Base-by-base conservation (phyloP, 2,113 vertebrate species). In the Pteronura brasiliensis region DNA sequence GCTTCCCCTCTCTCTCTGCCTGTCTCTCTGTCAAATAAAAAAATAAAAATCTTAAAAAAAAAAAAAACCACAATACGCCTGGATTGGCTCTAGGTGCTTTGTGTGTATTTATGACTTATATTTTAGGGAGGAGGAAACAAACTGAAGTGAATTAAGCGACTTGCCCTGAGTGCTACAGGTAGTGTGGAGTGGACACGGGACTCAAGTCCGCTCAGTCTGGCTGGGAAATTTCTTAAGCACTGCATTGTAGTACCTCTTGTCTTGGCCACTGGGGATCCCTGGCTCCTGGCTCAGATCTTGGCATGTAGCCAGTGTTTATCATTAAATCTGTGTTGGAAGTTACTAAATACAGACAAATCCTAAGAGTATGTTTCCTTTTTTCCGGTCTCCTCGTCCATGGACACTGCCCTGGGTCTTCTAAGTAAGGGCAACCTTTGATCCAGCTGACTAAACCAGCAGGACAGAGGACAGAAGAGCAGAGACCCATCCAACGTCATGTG, bases 171-270 rank as follows among this genome's bases (percentile, higher is more conserved):
- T 85, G n/a, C 21, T 29, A 29, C 47, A 34, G 52, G 76, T 2
- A 27, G 47, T 34, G 36, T 1, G 31, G 9, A 21, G 1, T 25
- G 27, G 67, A 42, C 29, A 11, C 10, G 17, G 57, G n/a, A 49
- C 81, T 49, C 55, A 17, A 7, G 21, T 31, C 25, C 4, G 7
- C 42, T n/a, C n/a, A 3, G 4, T 36, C 36, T 25, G 18, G 36
- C 5, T 86, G 13, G 31, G 49, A 31, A 65, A 34, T 7, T 20
- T 42, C 72, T 27, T 1, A 23, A 5, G 23, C 0, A 0, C 6
- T 59, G 29, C 3, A 0, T 6, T 27, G 23, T 6, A 1, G 1
- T 10, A 6, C 15, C 52, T 4, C 7, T 52, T 4, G 6, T n/a
- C 47, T 61, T 10, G 3, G 17, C 80, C 23, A 25, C 4, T 25